phyloP scores from a whole-genome alignment of 2,888 invertebrate species.

The Loripinus fragilis region DNA sequence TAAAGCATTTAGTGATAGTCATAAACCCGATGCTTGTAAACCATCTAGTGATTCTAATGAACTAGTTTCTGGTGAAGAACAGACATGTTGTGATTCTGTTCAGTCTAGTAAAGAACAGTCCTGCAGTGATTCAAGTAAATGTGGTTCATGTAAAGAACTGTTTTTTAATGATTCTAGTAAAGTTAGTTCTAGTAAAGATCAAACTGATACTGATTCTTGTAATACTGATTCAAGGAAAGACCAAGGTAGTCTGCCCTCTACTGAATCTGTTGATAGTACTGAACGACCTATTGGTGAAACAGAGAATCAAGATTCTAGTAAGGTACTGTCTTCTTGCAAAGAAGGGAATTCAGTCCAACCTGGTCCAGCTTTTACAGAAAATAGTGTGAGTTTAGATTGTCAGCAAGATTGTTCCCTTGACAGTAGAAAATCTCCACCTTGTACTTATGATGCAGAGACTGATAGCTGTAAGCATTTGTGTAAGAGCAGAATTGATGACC shows the following conservation, averaged over 20 bases:
- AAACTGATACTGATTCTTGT: background rate
- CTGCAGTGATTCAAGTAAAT: slow-evolving; percentile 1
- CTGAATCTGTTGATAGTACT: background rate
- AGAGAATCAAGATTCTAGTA: slow-evolving; percentile 19
- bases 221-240: background rate
- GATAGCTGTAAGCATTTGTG: background rate
- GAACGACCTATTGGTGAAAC: background rate
- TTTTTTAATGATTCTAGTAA: background rate
- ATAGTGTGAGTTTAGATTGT: background rate
- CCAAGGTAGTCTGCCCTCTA: background rate
- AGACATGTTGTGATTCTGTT: too few species aligned
- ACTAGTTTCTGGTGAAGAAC: slow-evolving; percentile 18
- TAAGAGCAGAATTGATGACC: background rate
- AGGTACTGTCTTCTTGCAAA: background rate
- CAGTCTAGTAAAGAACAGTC: background rate
- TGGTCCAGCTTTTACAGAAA: background rate
- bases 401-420: background rate
- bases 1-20: background rate
- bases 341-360: background rate
- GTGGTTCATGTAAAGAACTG: slow-evolving; percentile 27
- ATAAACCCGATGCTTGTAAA: background rate
- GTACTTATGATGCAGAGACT: background rate
- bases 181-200: background rate
- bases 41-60: slow-evolving; percentile 20
- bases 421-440: background rate